Evolutionary conservation across 2,113 vertebrate species (phyloP).

Genomic region (Phyllostomus discolor): DNA sequence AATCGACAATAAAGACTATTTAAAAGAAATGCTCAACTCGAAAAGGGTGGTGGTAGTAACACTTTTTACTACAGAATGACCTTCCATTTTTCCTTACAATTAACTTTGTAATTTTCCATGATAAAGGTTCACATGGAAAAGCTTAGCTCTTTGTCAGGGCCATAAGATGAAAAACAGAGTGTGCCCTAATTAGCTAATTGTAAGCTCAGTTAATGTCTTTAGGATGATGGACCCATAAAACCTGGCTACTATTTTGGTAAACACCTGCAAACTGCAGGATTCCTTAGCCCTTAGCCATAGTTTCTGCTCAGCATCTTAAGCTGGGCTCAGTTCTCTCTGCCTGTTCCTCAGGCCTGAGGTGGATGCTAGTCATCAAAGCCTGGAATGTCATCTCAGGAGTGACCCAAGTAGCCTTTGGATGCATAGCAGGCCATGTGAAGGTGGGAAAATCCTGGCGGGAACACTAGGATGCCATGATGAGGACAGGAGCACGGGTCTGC

Average conservation of each 20-base stretch:
- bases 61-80: no score
- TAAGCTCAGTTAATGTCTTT: not conserved
- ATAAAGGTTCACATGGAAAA: no score
- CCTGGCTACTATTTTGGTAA: not conserved
- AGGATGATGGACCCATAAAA: not conserved
- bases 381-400: not conserved
- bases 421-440: not conserved
- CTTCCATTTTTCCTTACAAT: no score
- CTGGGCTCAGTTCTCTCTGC: not conserved
- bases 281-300: not conserved
- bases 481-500: not conserved
- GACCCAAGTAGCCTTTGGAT: not conserved
- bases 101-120: no score
- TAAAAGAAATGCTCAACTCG: no score
- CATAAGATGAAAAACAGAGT: no score
- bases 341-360: not conserved
- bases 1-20: no score
- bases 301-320: not conserved
- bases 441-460: not conserved
- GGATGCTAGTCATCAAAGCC: not conserved
- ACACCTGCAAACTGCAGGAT: not conserved
- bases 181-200: no score
- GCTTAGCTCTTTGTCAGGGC: no score
- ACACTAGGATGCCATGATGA: not conserved
- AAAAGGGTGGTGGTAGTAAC: no score